Percentiles rank a stretch among this genome's conserved stretches.
Conservation (phyloP, 2,797 vertebrate species). For the Otolemur crassicaudatus region DNA sequence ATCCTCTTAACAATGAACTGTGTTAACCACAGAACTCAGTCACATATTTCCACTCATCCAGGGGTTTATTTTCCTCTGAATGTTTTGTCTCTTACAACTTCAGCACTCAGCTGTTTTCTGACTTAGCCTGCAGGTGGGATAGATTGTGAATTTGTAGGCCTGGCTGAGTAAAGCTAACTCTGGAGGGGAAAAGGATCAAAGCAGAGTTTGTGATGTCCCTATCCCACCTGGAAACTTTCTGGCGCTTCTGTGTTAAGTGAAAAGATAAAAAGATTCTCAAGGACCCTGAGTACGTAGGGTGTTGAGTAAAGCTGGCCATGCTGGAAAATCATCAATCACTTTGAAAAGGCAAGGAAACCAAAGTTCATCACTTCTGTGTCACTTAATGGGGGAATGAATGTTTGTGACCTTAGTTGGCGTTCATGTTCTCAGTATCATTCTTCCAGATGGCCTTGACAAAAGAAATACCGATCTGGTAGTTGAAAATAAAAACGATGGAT, state of each 20-base stretch:
- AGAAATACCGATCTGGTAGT: not conserved
- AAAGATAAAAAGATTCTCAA: constrained; percentile 2
- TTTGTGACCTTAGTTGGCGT: not conserved
- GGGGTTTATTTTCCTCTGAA: constrained; percentile 55
- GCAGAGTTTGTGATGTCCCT: not conserved
- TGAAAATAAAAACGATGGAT: not conserved
- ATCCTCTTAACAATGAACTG: constrained; percentile 56
- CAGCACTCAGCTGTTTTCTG: constrained; percentile 56
- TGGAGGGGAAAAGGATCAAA: not conserved
- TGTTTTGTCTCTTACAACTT: constrained; percentile 35
- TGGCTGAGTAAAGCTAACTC: not conserved
- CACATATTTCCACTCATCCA: constrained; percentile 80
- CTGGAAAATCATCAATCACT: not conserved
- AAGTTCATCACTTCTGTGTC: not conserved
- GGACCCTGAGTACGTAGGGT: not conserved
- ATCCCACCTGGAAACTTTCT: not conserved
- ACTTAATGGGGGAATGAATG: not conserved
- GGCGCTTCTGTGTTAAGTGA: not conserved
- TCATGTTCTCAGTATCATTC: not conserved
- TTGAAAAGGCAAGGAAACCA: constrained; percentile 32
- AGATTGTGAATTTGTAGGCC: not conserved
- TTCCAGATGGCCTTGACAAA: not conserved
- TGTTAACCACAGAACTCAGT: constrained; percentile 77
- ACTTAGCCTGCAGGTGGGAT: not conserved
- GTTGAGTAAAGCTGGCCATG: not conserved